Conservation (phyloP, 2,888 invertebrate species). For the Pseudoips prasinana region DNA sequence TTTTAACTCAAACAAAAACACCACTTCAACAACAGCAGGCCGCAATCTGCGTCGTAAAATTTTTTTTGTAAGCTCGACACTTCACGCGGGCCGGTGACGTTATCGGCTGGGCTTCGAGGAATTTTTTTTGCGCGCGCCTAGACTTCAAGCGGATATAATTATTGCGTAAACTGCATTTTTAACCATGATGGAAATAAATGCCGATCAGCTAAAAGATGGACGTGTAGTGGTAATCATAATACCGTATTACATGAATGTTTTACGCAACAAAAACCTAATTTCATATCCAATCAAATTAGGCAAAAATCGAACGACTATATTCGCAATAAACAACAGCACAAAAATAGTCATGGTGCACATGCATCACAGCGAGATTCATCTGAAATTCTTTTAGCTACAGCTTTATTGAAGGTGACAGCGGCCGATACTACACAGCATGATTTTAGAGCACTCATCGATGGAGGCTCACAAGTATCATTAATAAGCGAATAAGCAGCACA, state of each 20-base stretch:
- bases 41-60: no score
- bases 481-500: constrained; percentile 3
- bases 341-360: neutral
- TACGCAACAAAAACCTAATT: neutral
- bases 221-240: neutral
- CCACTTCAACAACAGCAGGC: no score
- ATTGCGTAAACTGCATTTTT: neutral
- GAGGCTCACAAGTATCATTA: constrained; percentile 4
- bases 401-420: neutral
- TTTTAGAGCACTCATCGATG: constrained; percentile 4
- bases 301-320: neutral
- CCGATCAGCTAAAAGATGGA: neutral
- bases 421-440: neutral
- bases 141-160: no score
- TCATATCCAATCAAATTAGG: neutral
- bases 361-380: neutral
- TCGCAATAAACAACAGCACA: neutral
- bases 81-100: no score
- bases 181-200: neutral
- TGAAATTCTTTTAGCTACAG: constrained; percentile 4
- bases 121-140: no score
- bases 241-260: neutral
- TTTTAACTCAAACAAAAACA: no score
- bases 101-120: no score
- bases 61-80: no score